phyloP scores from a whole-genome alignment of 2,888 invertebrate genomes.

The Drepanosiphum platanoidis region DNA sequence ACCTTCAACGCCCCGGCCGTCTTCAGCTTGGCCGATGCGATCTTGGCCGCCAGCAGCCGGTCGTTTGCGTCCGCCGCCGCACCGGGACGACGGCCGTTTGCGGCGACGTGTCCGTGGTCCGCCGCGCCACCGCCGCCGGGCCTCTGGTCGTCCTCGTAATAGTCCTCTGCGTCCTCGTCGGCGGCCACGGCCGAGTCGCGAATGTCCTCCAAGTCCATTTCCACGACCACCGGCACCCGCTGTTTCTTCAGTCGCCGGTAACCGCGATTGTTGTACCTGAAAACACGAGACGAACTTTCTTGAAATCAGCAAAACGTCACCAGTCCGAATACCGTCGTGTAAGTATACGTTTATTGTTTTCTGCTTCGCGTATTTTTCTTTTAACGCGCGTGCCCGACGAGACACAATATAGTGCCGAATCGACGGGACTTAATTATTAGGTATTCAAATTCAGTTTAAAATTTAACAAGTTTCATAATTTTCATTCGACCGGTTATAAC shows the following conservation, averaged over 20 bases:
- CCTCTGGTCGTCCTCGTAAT: not conserved
- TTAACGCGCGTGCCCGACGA: too few species aligned
- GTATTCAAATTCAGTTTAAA: too few species aligned
- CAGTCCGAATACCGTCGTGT: too few species aligned
- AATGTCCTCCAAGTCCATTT: not conserved
- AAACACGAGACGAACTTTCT: not conserved
- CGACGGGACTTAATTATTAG: too few species aligned
- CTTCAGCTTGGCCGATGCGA: not conserved
- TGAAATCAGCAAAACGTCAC: too few species aligned
- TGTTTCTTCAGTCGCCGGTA: not conserved
- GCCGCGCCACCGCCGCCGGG: not conserved
- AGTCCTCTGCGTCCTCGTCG: not conserved
- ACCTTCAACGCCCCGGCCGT: not conserved
- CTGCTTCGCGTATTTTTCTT: too few species aligned
- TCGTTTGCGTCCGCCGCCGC: not conserved
- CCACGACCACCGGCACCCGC: not conserved
- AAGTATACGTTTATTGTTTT: too few species aligned
- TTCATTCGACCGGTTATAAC: too few species aligned
- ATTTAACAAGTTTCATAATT: too few species aligned
- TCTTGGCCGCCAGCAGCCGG: not conserved
- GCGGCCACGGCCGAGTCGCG: not conserved
- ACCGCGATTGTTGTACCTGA: not conserved
- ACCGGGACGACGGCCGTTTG: not conserved
- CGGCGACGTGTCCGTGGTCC: not conserved
- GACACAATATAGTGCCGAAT: too few species aligned